Conservation (phyloP, 2,888 invertebrate species). For the Elmis aenea region DNA sequence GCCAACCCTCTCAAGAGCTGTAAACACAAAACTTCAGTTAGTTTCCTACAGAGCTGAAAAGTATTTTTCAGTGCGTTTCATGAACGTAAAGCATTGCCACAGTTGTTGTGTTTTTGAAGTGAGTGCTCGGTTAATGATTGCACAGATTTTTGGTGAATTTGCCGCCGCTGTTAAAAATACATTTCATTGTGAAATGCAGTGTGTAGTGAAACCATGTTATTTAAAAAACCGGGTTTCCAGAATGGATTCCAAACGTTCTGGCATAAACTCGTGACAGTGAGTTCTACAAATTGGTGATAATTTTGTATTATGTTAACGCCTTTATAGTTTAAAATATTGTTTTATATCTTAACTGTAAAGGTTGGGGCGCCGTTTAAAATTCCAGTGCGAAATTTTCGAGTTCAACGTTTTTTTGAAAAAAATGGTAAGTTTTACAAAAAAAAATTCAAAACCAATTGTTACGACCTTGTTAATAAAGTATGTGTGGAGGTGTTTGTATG, state of each 20-base stretch:
- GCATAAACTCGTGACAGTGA: conserved; percentile 1
- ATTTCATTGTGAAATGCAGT: conserved; percentile 9
- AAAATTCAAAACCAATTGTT: conserved; percentile 4
- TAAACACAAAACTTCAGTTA: conserved; percentile 33
- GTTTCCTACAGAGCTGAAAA: conserved; percentile 21
- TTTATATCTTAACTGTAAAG: too few species aligned
- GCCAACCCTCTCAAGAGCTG: conserved; percentile 32
- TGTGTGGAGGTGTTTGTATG: conserved; percentile 10
- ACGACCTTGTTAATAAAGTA: conserved; percentile 15
- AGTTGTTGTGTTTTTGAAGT: too few species aligned
- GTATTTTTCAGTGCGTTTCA: conserved; percentile 21
- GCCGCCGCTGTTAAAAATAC: conserved; percentile 6
- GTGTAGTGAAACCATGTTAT: too few species aligned
- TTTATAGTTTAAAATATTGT: too few species aligned
- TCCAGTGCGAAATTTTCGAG: not conserved
- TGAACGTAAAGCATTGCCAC: too few species aligned
- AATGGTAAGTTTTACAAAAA: conserved; percentile 13
- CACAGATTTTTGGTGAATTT: too few species aligned
- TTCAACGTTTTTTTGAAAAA: conserved; percentile 1
- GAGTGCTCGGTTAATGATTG: too few species aligned
- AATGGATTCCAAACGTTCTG: conserved; percentile 3
- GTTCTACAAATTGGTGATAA: not conserved
- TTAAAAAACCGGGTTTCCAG: conserved; percentile 5
- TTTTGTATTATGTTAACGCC: too few species aligned
- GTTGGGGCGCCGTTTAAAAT: too few species aligned